Evolutionary conservation across 2,888 invertebrate species (phyloP).

Genomic region (Lottia scabra): DNA sequence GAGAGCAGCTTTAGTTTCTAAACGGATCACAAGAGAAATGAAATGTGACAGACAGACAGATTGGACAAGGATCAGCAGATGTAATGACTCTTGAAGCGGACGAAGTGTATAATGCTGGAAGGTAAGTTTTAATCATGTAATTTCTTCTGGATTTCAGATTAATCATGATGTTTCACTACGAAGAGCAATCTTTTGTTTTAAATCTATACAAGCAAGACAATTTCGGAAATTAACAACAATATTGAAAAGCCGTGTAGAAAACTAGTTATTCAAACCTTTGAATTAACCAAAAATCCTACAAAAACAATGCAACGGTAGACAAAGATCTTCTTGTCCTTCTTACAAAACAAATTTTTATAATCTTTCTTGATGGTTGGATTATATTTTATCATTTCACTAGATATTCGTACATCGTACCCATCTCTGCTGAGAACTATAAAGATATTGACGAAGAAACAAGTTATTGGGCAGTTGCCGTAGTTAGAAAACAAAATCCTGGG

Average conservation of each 20-base stretch:
- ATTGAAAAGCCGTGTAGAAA: too few relatives aligned
- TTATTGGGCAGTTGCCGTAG: constrained; percentile 94
- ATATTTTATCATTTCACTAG: constrained; percentile 25
- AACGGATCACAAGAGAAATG: constrained; percentile 76
- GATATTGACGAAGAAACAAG: constrained; percentile 76
- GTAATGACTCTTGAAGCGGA: constrained; percentile 58
- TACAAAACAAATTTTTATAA: too few relatives aligned
- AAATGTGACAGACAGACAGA: constrained; percentile 77
- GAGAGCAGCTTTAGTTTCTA: constrained; percentile 51
- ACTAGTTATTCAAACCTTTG: too few relatives aligned
- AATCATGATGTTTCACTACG: too few relatives aligned
- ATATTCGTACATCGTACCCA: constrained; percentile 51
- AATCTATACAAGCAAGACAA: too few relatives aligned
- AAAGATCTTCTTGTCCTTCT: too few relatives aligned
- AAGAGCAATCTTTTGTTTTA: too few relatives aligned
- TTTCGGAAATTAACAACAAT: too few relatives aligned
- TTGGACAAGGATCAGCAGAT: constrained; percentile 54
- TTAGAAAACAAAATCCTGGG: constrained; percentile 84
- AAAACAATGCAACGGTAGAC: too few relatives aligned
- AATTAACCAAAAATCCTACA: too few relatives aligned
- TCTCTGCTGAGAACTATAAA: constrained; percentile 56
- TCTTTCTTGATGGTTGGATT: not conserved
- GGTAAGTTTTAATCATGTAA: constrained; percentile 70
- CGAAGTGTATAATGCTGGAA: constrained; percentile 58
- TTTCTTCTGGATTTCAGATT: too few relatives aligned